A percentile compares a stretch with the other conserved stretches of the same genome.
Evolutionary conservation across 64 coral and sea anemone genomes (phyloP).

Genomic region (Orbicella faveolata): DNA sequence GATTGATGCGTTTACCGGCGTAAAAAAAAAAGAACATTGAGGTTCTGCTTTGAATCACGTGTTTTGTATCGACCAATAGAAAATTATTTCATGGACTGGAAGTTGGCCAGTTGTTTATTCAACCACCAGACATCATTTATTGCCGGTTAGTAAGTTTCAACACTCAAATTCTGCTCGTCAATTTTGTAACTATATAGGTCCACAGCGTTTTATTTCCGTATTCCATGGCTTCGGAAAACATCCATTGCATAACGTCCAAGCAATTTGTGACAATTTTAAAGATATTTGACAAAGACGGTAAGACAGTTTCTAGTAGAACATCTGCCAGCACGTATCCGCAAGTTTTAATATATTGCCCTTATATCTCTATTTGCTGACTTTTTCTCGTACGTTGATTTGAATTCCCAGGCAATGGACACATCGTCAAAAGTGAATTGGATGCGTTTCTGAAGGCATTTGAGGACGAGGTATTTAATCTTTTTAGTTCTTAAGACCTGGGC

Average conservation of each 20-base stretch:
- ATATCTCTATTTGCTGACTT: neutral
- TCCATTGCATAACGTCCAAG: constrained; percentile 2
- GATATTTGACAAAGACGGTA: constrained; percentile 61
- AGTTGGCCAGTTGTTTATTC: neutral
- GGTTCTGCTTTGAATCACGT: neutral
- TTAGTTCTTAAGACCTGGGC: neutral
- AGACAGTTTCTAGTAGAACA: neutral
- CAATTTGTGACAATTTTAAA: constrained; percentile 50
- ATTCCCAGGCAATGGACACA: constrained; percentile 18
- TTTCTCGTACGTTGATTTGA: neutral
- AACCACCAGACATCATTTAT: neutral
- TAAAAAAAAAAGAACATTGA: too few species aligned
- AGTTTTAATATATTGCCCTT: neutral
- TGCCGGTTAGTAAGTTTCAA: neutral
- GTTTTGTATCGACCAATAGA: neutral
- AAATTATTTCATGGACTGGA: neutral
- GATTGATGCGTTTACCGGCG: too few species aligned
- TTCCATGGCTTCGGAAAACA: constrained; percentile 29
- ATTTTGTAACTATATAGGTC: neutral
- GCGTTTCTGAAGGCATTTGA: constrained; percentile 24
- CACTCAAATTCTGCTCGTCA: neutral
- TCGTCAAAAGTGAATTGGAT: constrained; percentile 3
- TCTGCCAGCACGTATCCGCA: neutral
- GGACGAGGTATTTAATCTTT: constrained; percentile 17
- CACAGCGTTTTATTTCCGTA: neutral